Conservation (phyloP, 2,888 invertebrate genomes). For the Trachelus iudaicus region DNA sequence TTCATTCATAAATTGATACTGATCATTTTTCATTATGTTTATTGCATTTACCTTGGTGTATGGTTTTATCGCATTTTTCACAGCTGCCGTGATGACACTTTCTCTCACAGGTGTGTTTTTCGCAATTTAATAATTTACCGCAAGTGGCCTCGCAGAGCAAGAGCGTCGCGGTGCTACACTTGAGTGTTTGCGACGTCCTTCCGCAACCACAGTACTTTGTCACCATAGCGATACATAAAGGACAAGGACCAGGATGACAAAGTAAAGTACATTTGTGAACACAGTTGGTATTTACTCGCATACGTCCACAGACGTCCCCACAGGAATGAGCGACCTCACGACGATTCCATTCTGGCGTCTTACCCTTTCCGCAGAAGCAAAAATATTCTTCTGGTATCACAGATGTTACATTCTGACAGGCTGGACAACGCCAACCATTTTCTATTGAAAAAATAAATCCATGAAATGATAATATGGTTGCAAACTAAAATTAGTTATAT, state of each 20-base stretch:
- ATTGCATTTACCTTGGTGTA: conserved; percentile 72
- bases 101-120: conserved; percentile 77
- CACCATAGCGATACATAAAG: conserved; percentile 84
- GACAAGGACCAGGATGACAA: conserved; percentile 96
- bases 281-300: conserved; percentile 62
- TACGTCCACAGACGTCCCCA: conserved; percentile 84
- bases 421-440: conserved; percentile 94
- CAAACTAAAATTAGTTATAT: neutral
- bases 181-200: conserved; percentile 74
- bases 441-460: conserved; percentile 60
- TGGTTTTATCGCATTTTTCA: conserved; percentile 73
- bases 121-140: conserved; percentile 80
- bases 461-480: neutral
- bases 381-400: conserved; percentile 83
- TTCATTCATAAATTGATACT: neutral
- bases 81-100: conserved; percentile 87
- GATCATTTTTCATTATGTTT: neutral
- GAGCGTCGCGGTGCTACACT: conserved; percentile 78
- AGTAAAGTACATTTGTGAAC: conserved; percentile 75
- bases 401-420: conserved; percentile 86
- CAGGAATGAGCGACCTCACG: conserved; percentile 90
- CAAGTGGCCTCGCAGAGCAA: conserved; percentile 83
- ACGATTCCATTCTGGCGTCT: conserved; percentile 80
- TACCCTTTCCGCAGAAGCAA: conserved; percentile 90
- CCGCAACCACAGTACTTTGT: conserved; percentile 83